A percentile compares a stretch with the other conserved stretches of the same genome.
These are phyloP conservation scores for Arizona elegans DNA, from an alignment of 2,113 vertebrate species.

Conservation along the genomic window DNA sequence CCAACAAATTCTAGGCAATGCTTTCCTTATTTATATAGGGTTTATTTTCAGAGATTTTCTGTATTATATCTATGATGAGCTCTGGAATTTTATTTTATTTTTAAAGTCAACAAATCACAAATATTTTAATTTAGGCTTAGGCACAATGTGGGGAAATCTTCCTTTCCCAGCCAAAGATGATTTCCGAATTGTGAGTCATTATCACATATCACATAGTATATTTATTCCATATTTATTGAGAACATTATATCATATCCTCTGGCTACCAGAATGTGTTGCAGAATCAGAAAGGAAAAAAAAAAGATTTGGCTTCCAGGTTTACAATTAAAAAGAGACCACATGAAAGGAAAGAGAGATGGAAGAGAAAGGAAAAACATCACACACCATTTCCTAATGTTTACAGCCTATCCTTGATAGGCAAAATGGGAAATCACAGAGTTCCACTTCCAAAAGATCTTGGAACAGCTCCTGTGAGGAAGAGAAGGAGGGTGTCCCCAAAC, in stretches of 20 bases:
- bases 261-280: neutral
- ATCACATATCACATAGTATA: neutral
- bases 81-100: neutral
- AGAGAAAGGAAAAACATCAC: neutral
- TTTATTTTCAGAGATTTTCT: neutral
- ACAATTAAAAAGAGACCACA: neutral
- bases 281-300: neutral
- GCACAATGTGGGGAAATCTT: neutral
- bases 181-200: neutral
- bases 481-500: neutral
- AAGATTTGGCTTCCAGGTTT: neutral
- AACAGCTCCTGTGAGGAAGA: neutral
- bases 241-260: neutral
- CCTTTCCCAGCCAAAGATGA: neutral
- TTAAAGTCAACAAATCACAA: neutral
- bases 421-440: neutral
- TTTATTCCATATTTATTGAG: neutral
- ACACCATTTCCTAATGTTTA: neutral
- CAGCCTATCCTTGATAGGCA: neutral
- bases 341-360: neutral
- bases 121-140: neutral
- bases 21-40: neutral
- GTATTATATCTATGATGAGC: neutral
- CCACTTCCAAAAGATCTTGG: neutral
- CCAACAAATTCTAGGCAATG: conserved; percentile 12